Conservation (phyloP, 2,888 invertebrate genomes). For the Apamea crenata region DNA sequence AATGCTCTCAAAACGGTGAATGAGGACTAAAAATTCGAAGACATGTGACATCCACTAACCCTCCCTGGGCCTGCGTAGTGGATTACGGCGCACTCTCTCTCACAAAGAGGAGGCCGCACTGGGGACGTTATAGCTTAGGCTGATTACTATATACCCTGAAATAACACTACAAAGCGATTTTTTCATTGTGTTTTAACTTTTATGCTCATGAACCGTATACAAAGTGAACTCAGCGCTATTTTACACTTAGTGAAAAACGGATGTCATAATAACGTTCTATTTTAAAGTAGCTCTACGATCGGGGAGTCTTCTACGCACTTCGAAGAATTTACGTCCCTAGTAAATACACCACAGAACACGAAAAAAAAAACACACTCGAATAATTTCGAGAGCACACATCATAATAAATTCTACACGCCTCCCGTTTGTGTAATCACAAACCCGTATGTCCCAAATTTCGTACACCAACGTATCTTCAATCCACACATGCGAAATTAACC, state of each 20-base stretch:
- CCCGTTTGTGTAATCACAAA: conserved; percentile 49
- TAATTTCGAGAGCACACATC: conserved; percentile 36
- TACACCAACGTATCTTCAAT: conserved; percentile 17
- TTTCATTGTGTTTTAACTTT: background rate
- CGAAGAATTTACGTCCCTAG: background rate
- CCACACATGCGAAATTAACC: conserved; percentile 41
- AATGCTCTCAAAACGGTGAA: background rate
- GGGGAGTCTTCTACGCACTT: background rate
- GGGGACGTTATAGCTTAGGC: background rate
- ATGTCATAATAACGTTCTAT: background rate
- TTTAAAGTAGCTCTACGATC: background rate
- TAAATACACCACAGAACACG: conserved; percentile 4
- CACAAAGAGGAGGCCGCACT: background rate
- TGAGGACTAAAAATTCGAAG: background rate
- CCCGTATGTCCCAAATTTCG: conserved; percentile 60
- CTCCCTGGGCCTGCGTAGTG: background rate
- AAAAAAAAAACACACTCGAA: conserved; percentile 27
- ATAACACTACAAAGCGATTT: background rate
- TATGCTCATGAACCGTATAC: background rate
- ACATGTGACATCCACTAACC: background rate
- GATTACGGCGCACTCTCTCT: background rate
- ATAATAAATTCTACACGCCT: conserved; percentile 43
- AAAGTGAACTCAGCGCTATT: background rate
- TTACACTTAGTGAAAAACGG: background rate
- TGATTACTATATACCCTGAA: background rate